Evolutionary conservation across 2,113 vertebrate species (phyloP).

Genomic region (Ceuthmochares aereus): DNA sequence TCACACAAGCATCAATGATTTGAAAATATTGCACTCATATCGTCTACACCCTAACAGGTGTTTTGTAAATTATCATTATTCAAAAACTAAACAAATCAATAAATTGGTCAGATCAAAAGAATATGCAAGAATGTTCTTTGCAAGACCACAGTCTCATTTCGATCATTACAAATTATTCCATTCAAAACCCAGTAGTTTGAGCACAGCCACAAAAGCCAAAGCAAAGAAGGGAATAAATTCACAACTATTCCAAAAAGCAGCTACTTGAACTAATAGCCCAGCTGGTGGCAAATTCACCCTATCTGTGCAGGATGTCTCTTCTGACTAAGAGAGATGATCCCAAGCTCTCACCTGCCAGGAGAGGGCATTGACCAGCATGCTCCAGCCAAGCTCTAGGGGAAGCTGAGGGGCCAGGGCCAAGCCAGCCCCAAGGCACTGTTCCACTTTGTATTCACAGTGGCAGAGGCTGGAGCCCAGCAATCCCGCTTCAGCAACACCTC

Average conservation of each 20-base stretch:
- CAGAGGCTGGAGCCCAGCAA: not conserved
- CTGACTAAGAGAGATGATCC: not conserved
- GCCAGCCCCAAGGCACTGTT: not conserved
- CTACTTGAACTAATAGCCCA: not conserved
- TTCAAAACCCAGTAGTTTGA: not conserved
- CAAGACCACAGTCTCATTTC: not conserved
- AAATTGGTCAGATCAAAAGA: not conserved
- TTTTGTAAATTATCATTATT: not conserved
- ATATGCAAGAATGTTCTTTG: not conserved
- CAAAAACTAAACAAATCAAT: not conserved
- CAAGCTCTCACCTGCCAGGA: not conserved
- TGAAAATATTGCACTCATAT: not conserved
- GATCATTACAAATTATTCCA: not conserved
- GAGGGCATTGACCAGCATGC: not conserved
- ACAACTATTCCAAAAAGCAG: not conserved
- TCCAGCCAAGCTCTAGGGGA: not conserved
- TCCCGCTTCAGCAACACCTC: rapidly evolving
- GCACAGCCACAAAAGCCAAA: not conserved
- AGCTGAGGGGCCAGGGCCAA: not conserved
- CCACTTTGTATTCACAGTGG: rapidly evolving
- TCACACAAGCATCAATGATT: not conserved
- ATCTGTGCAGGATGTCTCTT: not conserved
- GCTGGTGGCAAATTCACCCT: not conserved
- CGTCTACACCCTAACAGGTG: not conserved
- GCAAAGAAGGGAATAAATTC: not conserved